A percentile compares a stretch with the other conserved stretches of the same genome.
These are phyloP conservation scores for Nycticryphes semicollaris DNA, from an alignment of 2,113 vertebrate species.

Conservation along the genomic window DNA sequence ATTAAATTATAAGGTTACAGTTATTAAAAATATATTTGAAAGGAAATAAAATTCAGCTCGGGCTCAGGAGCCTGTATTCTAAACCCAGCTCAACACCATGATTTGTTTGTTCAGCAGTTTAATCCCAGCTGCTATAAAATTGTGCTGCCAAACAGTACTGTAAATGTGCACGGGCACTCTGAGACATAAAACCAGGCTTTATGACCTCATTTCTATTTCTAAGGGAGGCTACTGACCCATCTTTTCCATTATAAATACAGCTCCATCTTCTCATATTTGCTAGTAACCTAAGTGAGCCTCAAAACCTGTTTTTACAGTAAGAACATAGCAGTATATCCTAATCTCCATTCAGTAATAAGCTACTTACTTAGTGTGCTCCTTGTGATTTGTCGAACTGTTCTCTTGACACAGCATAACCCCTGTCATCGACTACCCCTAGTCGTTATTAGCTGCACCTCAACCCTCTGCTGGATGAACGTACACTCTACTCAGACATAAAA, in stretches of 20 bases:
- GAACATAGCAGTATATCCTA: neutral
- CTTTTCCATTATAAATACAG: neutral
- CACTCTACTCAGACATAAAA: neutral
- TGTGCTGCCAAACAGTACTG: neutral
- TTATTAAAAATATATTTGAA: conserved; percentile 21
- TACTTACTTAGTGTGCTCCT: neutral
- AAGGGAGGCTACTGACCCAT: neutral
- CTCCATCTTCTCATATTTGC: neutral
- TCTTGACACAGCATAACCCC: neutral
- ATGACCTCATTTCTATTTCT: conserved; percentile 17
- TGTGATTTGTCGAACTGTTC: neutral
- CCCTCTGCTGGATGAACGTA: neutral
- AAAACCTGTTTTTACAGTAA: neutral
- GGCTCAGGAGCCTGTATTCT: neutral
- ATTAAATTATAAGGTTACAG: conserved; percentile 15
- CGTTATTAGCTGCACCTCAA: neutral
- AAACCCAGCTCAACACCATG: neutral
- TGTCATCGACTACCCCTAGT: neutral
- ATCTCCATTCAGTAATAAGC: neutral
- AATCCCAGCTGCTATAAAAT: conserved; percentile 17
- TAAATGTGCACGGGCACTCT: neutral
- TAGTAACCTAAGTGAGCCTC: neutral
- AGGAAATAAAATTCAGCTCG: neutral
- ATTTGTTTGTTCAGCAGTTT: conserved; percentile 41
- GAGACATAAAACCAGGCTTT: neutral